Evolutionary conservation across 2,797 vertebrate genomes (phyloP).

Genomic region (Gymnocypris eckloni): DNA sequence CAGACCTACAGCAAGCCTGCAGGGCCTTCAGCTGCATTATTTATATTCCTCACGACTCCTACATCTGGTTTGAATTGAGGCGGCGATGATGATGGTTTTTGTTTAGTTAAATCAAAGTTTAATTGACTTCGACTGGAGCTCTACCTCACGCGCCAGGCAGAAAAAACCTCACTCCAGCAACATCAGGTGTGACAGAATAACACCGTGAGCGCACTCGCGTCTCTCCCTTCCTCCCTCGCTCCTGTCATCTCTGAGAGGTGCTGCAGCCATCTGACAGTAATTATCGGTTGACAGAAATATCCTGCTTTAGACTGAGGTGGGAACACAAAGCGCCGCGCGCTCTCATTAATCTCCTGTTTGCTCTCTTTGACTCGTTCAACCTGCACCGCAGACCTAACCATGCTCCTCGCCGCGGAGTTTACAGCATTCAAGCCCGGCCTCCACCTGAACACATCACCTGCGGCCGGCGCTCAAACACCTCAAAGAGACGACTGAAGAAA

Average conservation of each 20-base stretch:
- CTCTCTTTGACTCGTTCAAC: constrained; percentile 84
- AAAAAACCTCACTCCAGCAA: constrained; percentile 68
- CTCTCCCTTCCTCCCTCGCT: constrained; percentile 64
- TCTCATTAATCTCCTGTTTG: constrained; percentile 90
- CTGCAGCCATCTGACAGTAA: constrained; percentile 91
- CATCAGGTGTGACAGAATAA: constrained; percentile 80
- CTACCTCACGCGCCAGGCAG: constrained; percentile 51
- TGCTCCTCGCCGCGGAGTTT: constrained; percentile 71
- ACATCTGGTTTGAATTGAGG: constrained; percentile 9
- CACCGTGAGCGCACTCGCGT: constrained; percentile 73
- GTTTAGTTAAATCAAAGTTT: constrained; percentile 24
- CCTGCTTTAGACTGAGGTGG: constrained; percentile 91
- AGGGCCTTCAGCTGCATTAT: too few relatives aligned
- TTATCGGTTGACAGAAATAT: constrained; percentile 98
- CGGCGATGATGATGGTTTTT: neutral
- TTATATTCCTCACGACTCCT: neutral
- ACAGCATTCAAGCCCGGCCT: constrained; percentile 72
- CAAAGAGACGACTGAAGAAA: constrained; percentile 13
- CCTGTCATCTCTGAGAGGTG: constrained; percentile 87
- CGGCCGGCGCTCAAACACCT: constrained; percentile 56
- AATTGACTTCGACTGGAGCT: constrained; percentile 9
- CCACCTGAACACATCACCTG: constrained; percentile 73
- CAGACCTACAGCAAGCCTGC: neutral
- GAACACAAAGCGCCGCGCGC: constrained; percentile 88
- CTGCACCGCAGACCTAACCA: constrained; percentile 83